Evolutionary conservation across 2,113 vertebrate species (phyloP).

Genomic region (Trogon surrucura): DNA sequence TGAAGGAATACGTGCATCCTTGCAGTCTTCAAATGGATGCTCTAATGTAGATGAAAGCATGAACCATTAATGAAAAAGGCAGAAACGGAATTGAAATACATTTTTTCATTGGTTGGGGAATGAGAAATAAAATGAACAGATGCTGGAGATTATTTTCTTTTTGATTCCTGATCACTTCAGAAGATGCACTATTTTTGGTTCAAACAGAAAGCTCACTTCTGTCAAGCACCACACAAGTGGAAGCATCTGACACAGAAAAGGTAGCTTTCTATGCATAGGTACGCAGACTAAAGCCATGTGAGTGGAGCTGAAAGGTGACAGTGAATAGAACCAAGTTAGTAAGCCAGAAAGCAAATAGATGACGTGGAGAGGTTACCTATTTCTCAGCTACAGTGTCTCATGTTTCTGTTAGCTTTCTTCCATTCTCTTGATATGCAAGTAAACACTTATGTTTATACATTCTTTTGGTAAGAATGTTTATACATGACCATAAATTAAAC

Average conservation of each 20-base stretch:
- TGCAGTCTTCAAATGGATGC: not conserved
- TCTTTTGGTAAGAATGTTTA: not conserved
- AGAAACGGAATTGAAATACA: not conserved
- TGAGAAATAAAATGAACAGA: not conserved
- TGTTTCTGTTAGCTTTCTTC: not conserved
- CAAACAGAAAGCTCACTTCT: not conserved
- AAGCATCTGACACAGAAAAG: not conserved
- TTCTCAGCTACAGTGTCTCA: not conserved
- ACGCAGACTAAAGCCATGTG: not conserved
- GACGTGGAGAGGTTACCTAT: not conserved
- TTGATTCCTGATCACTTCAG: not conserved
- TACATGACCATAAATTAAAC: not conserved
- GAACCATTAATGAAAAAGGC: not conserved
- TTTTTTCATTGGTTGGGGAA: not conserved
- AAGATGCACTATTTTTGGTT: not conserved
- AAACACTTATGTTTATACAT: not conserved
- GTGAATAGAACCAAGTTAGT: rapidly evolving
- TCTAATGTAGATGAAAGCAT: not conserved
- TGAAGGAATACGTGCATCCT: not conserved
- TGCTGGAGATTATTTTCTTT: not conserved
- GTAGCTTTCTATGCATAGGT: not conserved
- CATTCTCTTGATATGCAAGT: not conserved
- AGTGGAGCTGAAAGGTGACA: not conserved
- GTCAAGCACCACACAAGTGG: not conserved
- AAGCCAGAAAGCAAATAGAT: not conserved